phyloP scores from a whole-genome alignment of 2,797 vertebrate species.

The Scolopax rusticola region DNA sequence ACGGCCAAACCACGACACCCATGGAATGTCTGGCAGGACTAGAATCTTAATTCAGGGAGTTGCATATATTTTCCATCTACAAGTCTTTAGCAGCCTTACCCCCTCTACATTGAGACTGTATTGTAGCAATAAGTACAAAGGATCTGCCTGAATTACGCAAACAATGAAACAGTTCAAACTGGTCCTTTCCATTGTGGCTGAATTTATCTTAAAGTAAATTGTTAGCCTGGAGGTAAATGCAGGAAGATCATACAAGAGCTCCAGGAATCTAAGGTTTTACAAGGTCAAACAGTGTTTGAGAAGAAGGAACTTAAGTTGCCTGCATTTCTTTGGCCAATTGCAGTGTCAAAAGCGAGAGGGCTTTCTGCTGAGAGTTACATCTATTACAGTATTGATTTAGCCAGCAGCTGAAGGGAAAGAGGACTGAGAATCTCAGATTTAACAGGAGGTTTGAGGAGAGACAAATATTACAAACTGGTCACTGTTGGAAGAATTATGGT shows the following conservation, averaged over 20 bases:
- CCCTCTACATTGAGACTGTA: not conserved
- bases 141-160: not conserved
- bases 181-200: not conserved
- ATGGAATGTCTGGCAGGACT: not conserved
- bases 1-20: not conserved
- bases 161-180: not conserved
- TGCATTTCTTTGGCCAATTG: constrained; percentile 76
- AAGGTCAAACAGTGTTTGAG: constrained; percentile 32
- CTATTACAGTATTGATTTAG: constrained; percentile 80
- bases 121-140: not conserved
- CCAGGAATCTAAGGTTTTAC: not conserved
- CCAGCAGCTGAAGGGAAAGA: constrained; percentile 62
- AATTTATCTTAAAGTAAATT: not conserved
- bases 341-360: constrained; percentile 67
- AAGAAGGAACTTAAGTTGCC: not conserved
- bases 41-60: not conserved
- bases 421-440: constrained; percentile 74
- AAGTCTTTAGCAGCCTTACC: not conserved
- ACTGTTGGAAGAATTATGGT: not conserved
- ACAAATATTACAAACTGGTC: not conserved
- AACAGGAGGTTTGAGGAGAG: not conserved
- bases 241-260: not conserved
- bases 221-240: constrained; percentile 13
- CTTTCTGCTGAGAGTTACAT: constrained; percentile 70
- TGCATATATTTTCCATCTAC: not conserved